phyloP scores from a whole-genome alignment of 2,888 invertebrate genomes.

The Drosophila acutilabella region DNA sequence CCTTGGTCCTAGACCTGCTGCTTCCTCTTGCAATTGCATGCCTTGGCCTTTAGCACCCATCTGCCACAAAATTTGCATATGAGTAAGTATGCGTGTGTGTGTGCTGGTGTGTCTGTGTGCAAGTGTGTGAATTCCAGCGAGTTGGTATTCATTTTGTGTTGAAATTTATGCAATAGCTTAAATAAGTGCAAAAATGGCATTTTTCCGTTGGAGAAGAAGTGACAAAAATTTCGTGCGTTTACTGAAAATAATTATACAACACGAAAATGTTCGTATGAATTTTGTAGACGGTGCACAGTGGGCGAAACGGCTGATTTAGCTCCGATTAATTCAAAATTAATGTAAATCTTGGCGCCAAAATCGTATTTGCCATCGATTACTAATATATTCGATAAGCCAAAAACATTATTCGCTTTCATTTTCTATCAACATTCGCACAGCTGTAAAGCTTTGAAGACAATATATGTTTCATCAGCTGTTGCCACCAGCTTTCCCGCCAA shows the following conservation, averaged over 20 bases:
- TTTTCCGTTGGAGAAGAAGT: slow-evolving; percentile 60
- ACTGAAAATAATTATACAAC: slow-evolving; percentile 74
- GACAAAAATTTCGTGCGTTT: slow-evolving; percentile 63
- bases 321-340: too few relatives aligned
- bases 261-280: slow-evolving; percentile 24
- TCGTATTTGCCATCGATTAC: too few relatives aligned
- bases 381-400: too few relatives aligned
- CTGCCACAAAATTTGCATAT: slow-evolving; percentile 69
- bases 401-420: too few relatives aligned
- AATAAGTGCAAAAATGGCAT: slow-evolving; percentile 78
- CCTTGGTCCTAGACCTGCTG: slow-evolving; percentile 47
- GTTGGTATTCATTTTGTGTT: slow-evolving; percentile 55
- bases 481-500: too few relatives aligned
- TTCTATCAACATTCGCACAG: too few relatives aligned
- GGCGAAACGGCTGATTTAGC: too few relatives aligned
- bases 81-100: slow-evolving; percentile 30
- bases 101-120: slow-evolving; percentile 30
- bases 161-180: slow-evolving; percentile 81
- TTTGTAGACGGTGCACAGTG: too few relatives aligned
- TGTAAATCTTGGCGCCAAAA: too few relatives aligned
- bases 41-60: slow-evolving; percentile 49
- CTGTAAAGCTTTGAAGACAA: too few relatives aligned
- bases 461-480: too few relatives aligned
- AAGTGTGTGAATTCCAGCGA: slow-evolving; percentile 20
- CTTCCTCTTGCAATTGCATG: slow-evolving; percentile 70